A percentile compares a stretch with the other conserved stretches of the same genome.
phyloP scores from a whole-genome alignment of 2,888 invertebrate genomes.

The Drosophila mayaguana region DNA sequence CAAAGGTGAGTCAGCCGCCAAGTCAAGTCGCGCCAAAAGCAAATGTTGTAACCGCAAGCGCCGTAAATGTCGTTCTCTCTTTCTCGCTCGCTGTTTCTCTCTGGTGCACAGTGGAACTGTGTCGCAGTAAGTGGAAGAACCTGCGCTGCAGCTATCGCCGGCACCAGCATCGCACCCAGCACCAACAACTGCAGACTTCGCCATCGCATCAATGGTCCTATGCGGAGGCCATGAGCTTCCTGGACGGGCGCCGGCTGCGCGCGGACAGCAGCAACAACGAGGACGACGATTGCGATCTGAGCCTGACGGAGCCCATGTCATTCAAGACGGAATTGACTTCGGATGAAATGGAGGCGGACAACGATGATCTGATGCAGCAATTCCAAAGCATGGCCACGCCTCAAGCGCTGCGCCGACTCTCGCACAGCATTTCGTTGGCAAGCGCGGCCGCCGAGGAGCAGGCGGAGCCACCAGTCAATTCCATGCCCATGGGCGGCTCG shows the following conservation, averaged over 20 bases:
- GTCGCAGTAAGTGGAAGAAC: conserved; percentile 82
- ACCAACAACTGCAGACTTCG: conserved; percentile 28
- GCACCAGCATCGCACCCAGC: conserved; percentile 43
- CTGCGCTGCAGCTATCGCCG: conserved; percentile 70
- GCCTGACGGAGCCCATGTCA: conserved; percentile 20
- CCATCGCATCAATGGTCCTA: conserved; percentile 51
- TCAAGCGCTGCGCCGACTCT: conserved; percentile 75
- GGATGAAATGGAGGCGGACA: conserved; percentile 71
- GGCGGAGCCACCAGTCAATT: neutral
- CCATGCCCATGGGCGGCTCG: neutral
- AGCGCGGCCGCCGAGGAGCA: conserved; percentile 70
- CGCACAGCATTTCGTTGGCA: conserved; percentile 71
- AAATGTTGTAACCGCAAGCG: conserved; percentile 12
- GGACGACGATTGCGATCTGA: conserved; percentile 50
- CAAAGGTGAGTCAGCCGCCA: conserved; percentile 66
- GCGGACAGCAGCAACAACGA: conserved; percentile 55
- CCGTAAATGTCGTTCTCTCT: neutral
- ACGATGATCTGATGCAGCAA: conserved; percentile 76
- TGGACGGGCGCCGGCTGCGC: conserved; percentile 36
- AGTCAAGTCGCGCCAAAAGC: conserved; percentile 4
- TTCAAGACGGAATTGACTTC: conserved; percentile 59
- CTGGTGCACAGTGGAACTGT: conserved; percentile 70
- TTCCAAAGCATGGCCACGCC: conserved; percentile 78
- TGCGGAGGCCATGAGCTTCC: conserved; percentile 63
- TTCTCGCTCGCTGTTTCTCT: neutral